Conservation (phyloP, 1,140 invertebrate species). For the Procambarus clarkii region DNA sequence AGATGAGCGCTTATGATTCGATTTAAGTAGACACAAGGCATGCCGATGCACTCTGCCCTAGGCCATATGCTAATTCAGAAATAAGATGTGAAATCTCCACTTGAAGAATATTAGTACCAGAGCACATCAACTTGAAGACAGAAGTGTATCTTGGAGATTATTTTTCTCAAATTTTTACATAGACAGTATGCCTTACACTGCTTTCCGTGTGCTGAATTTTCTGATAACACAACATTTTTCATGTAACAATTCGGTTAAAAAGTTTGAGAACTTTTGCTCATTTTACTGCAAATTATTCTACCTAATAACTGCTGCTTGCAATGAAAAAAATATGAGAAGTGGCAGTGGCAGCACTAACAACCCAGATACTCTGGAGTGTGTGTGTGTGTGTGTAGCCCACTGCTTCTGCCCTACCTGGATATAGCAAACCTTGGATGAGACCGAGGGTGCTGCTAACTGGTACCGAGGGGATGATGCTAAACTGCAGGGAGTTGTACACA, state of each 20-base stretch:
- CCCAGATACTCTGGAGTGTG: neutral
- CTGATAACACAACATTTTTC: neutral
- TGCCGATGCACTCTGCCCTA: too few species aligned
- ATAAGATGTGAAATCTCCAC: too few species aligned
- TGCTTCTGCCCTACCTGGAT: conserved; percentile 27
- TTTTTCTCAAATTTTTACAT: too few species aligned
- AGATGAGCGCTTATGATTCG: too few species aligned
- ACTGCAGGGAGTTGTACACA: conserved; percentile 30
- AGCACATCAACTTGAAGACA: too few species aligned
- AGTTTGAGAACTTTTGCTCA: neutral
- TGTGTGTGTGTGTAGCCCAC: neutral
- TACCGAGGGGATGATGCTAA: conserved; percentile 12
- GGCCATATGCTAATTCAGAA: too few species aligned
- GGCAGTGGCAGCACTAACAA: neutral
- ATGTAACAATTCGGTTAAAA: neutral
- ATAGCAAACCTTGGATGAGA: conserved; percentile 16
- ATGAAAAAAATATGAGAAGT: neutral
- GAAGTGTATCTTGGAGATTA: too few species aligned
- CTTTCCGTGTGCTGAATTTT: neutral
- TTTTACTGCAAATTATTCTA: neutral
- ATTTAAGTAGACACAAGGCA: too few species aligned
- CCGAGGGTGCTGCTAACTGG: neutral
- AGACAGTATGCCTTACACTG: neutral
- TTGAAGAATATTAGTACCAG: too few species aligned
- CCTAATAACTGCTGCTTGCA: neutral